These are phyloP conservation scores for Dioctria rufipes DNA, from an alignment of 2,888 invertebrate genomes.

Conservation along the genomic window DNA sequence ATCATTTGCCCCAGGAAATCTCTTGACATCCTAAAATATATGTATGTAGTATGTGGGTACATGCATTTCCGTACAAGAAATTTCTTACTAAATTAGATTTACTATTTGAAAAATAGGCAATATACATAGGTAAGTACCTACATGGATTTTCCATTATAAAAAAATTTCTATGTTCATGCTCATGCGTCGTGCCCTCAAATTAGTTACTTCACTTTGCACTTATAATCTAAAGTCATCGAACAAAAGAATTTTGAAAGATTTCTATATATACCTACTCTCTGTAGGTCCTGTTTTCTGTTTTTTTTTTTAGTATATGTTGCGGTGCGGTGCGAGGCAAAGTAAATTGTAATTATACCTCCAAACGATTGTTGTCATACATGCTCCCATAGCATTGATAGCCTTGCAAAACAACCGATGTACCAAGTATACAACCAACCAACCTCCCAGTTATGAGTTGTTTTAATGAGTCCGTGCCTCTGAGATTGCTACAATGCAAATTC, in stretches of 20 bases:
- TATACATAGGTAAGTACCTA: no score
- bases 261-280: background rate
- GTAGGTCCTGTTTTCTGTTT: background rate
- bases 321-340: background rate
- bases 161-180: no score
- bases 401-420: slow-evolving; percentile 49
- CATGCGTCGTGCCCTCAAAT: background rate
- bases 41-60: no score
- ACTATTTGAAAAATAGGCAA: no score
- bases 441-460: slow-evolving; percentile 44
- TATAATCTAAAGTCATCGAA: background rate
- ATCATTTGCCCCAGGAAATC: no score
- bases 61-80: no score
- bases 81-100: no score
- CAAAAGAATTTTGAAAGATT: background rate
- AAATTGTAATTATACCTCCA: slow-evolving; percentile 4
- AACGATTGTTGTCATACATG: slow-evolving; percentile 41
- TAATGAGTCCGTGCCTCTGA: slow-evolving; percentile 34
- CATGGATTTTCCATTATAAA: no score
- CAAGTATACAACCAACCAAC: background rate
- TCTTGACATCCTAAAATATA: no score
- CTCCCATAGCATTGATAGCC: slow-evolving; percentile 30
- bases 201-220: background rate
- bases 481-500: slow-evolving; percentile 45
- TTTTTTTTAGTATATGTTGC: background rate